Base-by-base conservation (phyloP, 1,140 invertebrate species). In the Drepana arcuata region DNA sequence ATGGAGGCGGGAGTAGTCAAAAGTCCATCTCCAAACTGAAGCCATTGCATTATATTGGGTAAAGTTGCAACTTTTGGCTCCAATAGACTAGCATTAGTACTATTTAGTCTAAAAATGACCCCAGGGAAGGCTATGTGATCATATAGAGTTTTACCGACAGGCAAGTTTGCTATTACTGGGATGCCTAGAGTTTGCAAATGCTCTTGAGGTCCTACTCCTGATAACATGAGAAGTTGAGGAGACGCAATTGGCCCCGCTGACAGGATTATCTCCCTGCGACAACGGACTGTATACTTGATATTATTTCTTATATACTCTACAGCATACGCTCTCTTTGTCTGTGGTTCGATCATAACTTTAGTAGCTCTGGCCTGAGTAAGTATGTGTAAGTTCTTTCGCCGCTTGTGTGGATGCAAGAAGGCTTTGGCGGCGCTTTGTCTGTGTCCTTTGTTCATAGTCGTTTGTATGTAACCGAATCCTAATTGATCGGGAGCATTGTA, bases 171-270 rank as follows among this genome's bases (percentile, higher is more conserved):
- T 0, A 93, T 60, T 0, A 90, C 70, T 0, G 87, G 83, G 14
- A 95, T 90, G 0, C 88, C 88, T 1, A 94, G 64, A 25, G 89
- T 85, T 28, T 88, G 67, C 0, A 97, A 65, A 48, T 87, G 82
- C 21, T 87, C 75, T 55, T 83, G 85, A n/a, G 92, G 91, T 0
- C 93, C 93, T 7, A 95, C 85, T 1, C 94, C 94, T 1, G 91
- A 93, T 0, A 95, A 72, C 89, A 94, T 92, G 7, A 95, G 77
- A 5, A 95, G 49, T 67, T 95, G 92, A 0, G 93, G 91, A 2
- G 92, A 91, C 45, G 91, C 91, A 36, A 95, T 87, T 1, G 92
- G 84, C 0, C 93, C 93, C 1, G 91, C 91, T 26, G 90, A 88
- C 2, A 91, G 41, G 25, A 91, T 89, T 0, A 91, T 83, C 71